Evolutionary conservation across 2,113 vertebrate genomes (phyloP), one percentile per base, ranked within the genome.

Genomic region (Nyctereutes procyonoides): DNA sequence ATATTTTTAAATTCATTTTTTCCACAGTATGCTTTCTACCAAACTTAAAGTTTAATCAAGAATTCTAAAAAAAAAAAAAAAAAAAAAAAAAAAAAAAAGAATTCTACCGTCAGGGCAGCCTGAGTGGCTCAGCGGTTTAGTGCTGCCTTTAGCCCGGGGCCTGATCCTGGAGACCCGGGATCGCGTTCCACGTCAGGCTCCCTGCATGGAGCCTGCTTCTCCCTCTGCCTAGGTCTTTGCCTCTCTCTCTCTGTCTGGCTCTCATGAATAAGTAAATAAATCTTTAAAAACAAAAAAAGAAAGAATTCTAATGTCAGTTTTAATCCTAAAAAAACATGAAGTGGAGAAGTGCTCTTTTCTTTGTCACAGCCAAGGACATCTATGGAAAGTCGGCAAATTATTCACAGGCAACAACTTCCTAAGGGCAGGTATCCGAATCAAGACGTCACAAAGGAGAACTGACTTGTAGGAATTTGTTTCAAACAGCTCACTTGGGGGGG

Each of bases 381-480:
- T 53, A 13, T 5, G 15, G 8, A 60, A 65, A 88, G n/a, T n/a
- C 2, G 32, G 58, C 12, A 7, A 19, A 14, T 55, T 55, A 55
- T 20, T 51, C 51, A 51, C 28, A 79, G 71, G 93, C 7, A 60
- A 26, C 38, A 82, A 8, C 13, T 51, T 26, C 14, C 2, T 3
- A n/a, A 4, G 8, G 76, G 19, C 26, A 5, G 53, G 0, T 5
- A 10, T 6, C 24, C 2, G 32, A 48, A 32, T 2, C 26, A 2
- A 2, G 0, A 22, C 10, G 51, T 69, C 30, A 10, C 1, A 20
- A 30, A 28, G 38, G 28, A 55, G 4, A 14, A 12, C 43, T 0
- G 10, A 16, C 1, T 1, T 3, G 3, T 13, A 32, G 19, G 17
- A 4, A 9, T 2, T 9, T 3, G 28, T 4, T 8, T 51, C 4